Conservation (phyloP, 2,113 vertebrate species). For the Toxostoma redivivum region DNA sequence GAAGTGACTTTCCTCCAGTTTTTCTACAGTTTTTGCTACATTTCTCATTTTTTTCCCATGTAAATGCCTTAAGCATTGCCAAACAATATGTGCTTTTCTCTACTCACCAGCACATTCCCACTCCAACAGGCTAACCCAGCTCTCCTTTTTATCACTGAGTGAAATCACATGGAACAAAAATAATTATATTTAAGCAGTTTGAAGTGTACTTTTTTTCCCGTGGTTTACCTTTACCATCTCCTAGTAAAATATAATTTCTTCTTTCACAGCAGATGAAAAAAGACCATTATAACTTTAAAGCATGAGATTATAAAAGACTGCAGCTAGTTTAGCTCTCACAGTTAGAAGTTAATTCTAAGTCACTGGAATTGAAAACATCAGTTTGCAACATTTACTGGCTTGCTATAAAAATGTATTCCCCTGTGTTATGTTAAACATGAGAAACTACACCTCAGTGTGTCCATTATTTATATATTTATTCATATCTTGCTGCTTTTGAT, state of each 20-base stretch:
- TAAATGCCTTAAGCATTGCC: neutral
- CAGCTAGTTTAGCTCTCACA: conserved; percentile 76
- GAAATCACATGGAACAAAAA: conserved; percentile 58
- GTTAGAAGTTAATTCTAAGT: conserved; percentile 75
- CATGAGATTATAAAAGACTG: conserved; percentile 61
- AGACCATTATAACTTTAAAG: conserved; percentile 65
- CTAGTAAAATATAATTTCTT: conserved; percentile 70
- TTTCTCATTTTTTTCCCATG: neutral
- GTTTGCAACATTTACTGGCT: conserved; percentile 78
- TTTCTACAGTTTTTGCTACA: neutral
- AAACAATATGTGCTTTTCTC: neutral
- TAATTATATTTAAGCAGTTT: conserved; percentile 62
- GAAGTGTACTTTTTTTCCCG: conserved; percentile 34
- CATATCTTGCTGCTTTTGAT: conserved; percentile 65
- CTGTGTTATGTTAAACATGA: conserved; percentile 68
- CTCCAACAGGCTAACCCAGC: neutral
- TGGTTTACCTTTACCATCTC: conserved; percentile 68
- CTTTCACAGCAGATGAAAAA: conserved; percentile 57
- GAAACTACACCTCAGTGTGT: conserved; percentile 68
- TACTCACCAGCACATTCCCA: neutral
- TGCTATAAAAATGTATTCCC: conserved; percentile 78
- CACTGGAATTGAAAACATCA: conserved; percentile 84
- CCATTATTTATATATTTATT: conserved; percentile 72
- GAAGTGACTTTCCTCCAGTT: neutral
- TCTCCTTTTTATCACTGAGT: conserved; percentile 32